Evolutionary conservation across 2,888 invertebrate genomes (phyloP), one percentile per base, ranked within the genome.

Genomic region (Alviniconcha strummeri): DNA sequence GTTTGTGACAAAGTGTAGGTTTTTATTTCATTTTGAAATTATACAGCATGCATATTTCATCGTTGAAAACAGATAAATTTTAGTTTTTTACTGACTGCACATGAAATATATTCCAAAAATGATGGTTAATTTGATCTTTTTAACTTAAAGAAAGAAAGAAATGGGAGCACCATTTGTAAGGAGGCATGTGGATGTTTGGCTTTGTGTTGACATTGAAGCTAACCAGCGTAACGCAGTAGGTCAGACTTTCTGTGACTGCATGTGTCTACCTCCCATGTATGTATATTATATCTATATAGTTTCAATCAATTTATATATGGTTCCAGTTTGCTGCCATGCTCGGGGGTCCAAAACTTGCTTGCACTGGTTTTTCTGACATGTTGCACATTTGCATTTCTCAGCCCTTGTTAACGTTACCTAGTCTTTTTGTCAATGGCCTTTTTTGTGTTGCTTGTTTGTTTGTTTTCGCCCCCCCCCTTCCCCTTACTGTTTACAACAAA

Each of bases 321-420:
- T 81, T 81, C 81, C 81, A 81, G 81, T 81, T 81, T 81, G 81
- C 81, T 81, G 81, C 81, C 81, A 81, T 15, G 36, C 60, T 36
- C 67, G 69, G 11, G 19, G 69, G 80, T 81, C 74, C 74, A 74
- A 81, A 81, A 72, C 56, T 72, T 81, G 74, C 81, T 69, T 81
- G 72, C 81, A 81, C 81, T 71, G 36, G 4, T 79, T 57, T 76
- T 67, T 67, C 81, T 81, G 81, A 74, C 74, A 17, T 81, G 81
- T 72, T 81, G 81, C 81, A 81, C 81, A 74, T 60, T 81, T 81
- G 72, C 72, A 56, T 74, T 81, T 81, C 81, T 81, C 54, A 74
- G 57, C 72, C 57, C 19, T 72, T 57, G 72, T 81, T 80, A 80
- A 80, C 80, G 54, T 57, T 69, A 11, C 56, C 69, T 19, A 17